phyloP scores from a whole-genome alignment of 2,113 vertebrate genomes.

The Reinhardtius hippoglossoides region DNA sequence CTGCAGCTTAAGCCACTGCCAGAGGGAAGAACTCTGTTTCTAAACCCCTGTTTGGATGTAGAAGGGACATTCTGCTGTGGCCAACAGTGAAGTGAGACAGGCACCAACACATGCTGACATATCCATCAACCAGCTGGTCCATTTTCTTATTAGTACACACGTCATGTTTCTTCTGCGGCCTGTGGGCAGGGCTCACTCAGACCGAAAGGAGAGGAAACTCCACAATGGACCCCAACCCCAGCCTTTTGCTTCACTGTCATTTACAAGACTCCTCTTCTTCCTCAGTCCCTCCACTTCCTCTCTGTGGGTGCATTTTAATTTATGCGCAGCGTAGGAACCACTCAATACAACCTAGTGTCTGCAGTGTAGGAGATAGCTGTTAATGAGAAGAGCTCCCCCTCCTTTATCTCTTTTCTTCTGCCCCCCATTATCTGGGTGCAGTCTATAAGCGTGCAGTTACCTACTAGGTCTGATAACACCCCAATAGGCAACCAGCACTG shows the following conservation, averaged over 20 bases:
- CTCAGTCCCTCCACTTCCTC: slow-evolving; percentile 40
- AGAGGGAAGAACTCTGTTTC: background rate
- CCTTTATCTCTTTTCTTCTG: slow-evolving; percentile 97
- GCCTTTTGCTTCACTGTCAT: slow-evolving; percentile 47
- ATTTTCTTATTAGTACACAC: background rate
- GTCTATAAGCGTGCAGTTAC: slow-evolving; percentile 98
- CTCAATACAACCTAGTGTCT: slow-evolving; percentile 92
- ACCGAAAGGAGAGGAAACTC: slow-evolving; percentile 19
- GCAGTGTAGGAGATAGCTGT: slow-evolving; percentile 98
- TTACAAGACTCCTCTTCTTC: slow-evolving; percentile 47
- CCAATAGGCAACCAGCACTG: slow-evolving; percentile 95
- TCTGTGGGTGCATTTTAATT: slow-evolving; percentile 87
- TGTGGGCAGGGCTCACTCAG: slow-evolving; percentile 5
- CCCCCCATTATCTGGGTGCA: slow-evolving; percentile 95
- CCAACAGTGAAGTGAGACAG: too few relatives aligned
- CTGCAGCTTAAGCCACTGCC: background rate
- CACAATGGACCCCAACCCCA: background rate
- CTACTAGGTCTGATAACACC: slow-evolving; percentile 92
- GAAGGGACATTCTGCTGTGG: background rate
- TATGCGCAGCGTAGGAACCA: slow-evolving; percentile 88
- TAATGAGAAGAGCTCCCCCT: slow-evolving; percentile 96
- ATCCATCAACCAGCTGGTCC: background rate
- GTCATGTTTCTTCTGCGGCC: background rate
- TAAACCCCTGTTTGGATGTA: background rate
- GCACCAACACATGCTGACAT: background rate